Conservation (phyloP, 2,888 invertebrate genomes). For the Diachrysia chrysitis region DNA sequence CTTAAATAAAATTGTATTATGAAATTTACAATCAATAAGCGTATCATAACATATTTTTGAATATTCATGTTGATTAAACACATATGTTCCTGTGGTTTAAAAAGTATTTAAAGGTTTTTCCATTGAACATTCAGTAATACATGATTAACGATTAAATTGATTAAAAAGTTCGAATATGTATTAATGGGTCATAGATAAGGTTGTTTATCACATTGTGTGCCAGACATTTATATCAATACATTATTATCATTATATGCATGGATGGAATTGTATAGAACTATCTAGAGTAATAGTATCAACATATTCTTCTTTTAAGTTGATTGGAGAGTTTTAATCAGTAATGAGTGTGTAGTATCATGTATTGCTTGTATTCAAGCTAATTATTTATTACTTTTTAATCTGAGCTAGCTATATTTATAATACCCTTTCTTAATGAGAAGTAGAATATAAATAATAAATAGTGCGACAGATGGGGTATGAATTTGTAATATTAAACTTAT, state of each 20-base stretch:
- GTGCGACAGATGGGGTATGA: conserved; percentile 3
- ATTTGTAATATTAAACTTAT: background rate
- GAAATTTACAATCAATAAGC: background rate
- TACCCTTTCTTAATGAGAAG: background rate
- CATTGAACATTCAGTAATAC: background rate
- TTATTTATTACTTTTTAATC: background rate
- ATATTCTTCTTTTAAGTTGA: conserved; percentile 10
- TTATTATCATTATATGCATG: conserved; percentile 12
- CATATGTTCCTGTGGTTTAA: too few species aligned
- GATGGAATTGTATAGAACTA: conserved; percentile 28
- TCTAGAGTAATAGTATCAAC: conserved; percentile 29
- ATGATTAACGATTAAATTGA: conserved; percentile 22
- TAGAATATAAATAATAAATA: too few species aligned
- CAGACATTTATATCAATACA: conserved; percentile 28
- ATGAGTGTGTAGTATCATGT: conserved; percentile 9
- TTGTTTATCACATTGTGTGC: conserved; percentile 40
- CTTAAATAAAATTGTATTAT: too few species aligned
- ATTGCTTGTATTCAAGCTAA: background rate
- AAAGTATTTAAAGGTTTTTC: background rate
- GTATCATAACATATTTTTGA: conserved; percentile 9
- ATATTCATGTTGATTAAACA: background rate
- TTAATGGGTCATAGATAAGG: conserved; percentile 59
- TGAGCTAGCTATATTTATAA: background rate
- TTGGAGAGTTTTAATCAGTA: conserved; percentile 15
- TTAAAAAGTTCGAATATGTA: conserved; percentile 45